phyloP scores from a whole-genome alignment of 2,797 vertebrate species.

The Centroberyx gerrardi region DNA sequence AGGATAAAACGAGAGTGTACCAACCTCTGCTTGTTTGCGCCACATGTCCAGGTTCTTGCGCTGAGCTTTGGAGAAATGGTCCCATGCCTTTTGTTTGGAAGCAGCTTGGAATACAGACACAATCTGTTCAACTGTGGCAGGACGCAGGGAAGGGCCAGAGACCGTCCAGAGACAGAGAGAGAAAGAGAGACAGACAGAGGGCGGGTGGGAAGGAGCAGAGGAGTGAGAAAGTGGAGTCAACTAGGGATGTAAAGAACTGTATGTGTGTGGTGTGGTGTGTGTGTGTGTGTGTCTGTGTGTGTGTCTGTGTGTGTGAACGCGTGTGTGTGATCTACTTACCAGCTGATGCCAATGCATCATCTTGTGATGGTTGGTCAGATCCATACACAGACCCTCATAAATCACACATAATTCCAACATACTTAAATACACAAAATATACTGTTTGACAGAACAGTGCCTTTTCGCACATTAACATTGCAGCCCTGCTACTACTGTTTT shows the following conservation, averaged over 20 bases:
- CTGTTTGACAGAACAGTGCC: not conserved
- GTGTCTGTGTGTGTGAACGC: slow-evolving; percentile 7
- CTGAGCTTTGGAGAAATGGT: slow-evolving; percentile 99
- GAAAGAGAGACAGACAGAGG: slow-evolving; percentile 75
- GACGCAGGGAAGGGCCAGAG: slow-evolving; percentile 79
- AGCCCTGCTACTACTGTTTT: not conserved
- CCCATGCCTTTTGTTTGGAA: slow-evolving; percentile 99
- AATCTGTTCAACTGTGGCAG: slow-evolving; percentile 98
- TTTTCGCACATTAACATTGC: not conserved
- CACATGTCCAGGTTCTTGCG: slow-evolving; percentile 99
- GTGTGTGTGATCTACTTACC: slow-evolving; percentile 72
- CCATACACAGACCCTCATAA: slow-evolving; percentile 31
- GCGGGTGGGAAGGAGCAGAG: slow-evolving; percentile 91
- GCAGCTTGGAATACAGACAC: slow-evolving; percentile 99
- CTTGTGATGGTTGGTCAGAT: slow-evolving; percentile 33
- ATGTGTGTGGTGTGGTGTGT: slow-evolving; percentile 38
- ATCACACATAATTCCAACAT: slow-evolving; percentile 19
- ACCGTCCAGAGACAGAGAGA: slow-evolving; percentile 82
- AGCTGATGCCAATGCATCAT: slow-evolving; percentile 65
- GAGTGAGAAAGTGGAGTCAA: slow-evolving; percentile 94
- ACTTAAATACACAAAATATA: not conserved
- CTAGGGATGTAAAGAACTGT: slow-evolving; percentile 82
- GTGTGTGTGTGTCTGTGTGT: slow-evolving; percentile 22
- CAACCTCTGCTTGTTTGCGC: slow-evolving; percentile 99
- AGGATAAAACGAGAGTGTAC: slow-evolving; percentile 76